A percentile compares a stretch with the other conserved stretches of the same genome.
These are phyloP conservation scores for Champsocephalus gunnari DNA, from an alignment of 2,797 vertebrate species.

Conservation along the genomic window DNA sequence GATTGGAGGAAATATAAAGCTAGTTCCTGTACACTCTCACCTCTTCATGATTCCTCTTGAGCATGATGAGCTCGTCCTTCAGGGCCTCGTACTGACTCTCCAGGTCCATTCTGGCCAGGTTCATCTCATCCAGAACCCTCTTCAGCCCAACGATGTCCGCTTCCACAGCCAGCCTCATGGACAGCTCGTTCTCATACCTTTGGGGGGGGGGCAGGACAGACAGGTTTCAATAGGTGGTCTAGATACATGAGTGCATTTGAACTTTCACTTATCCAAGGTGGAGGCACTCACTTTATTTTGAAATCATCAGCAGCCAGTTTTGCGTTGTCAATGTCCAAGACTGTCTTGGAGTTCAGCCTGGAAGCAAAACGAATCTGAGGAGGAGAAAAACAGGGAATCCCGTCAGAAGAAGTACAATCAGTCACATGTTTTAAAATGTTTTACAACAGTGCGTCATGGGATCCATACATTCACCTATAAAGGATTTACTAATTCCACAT, in stretches of 20 bases:
- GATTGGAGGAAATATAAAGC: background rate
- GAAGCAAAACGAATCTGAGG: conserved; percentile 68
- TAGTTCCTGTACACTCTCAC: conserved; percentile 59
- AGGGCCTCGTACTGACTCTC: conserved; percentile 85
- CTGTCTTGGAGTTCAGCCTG: conserved; percentile 61
- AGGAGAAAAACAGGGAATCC: background rate
- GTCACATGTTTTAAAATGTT: background rate
- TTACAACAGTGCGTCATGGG: background rate
- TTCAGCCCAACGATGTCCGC: conserved; percentile 79
- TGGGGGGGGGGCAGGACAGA: background rate
- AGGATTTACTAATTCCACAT: no score
- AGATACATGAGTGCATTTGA: conserved; percentile 8
- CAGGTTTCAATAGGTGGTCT: background rate
- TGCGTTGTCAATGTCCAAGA: conserved; percentile 73
- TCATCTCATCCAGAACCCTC: conserved; percentile 83
- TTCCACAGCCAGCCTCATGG: conserved; percentile 81
- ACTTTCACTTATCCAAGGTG: conserved; percentile 11
- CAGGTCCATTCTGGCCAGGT: conserved; percentile 81
- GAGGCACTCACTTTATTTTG: conserved; percentile 76
- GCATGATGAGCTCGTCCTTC: conserved; percentile 84
- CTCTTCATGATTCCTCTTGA: conserved; percentile 87
- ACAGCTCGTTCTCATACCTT: conserved; percentile 82
- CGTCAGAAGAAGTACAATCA: background rate
- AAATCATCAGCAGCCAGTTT: conserved; percentile 80
- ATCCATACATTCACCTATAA: background rate